Evolutionary conservation across 30 jellyfish, hydroid and myxozoan species (phyloP).

Genomic region (Pelagia noctiluca): DNA sequence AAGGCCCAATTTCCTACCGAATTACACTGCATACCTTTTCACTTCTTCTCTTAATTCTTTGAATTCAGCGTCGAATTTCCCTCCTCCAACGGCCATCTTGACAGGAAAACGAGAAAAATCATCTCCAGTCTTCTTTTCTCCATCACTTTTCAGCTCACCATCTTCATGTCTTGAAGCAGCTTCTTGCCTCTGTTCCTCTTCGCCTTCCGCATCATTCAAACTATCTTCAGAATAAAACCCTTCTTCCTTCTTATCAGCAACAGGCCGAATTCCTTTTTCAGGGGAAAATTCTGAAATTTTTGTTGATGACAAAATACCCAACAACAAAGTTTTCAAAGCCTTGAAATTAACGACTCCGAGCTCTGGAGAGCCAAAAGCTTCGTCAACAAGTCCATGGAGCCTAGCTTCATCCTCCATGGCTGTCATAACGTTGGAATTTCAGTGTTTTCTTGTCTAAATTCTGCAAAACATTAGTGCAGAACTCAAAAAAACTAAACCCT

Average conservation of each 20-base stretch:
- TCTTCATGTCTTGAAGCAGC: neutral
- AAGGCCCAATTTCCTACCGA: too few relatives aligned
- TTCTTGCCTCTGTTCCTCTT: neutral
- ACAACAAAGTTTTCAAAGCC: slow-evolving; percentile 61
- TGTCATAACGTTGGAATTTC: too few relatives aligned
- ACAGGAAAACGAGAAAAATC: neutral
- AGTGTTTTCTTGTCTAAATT: too few relatives aligned
- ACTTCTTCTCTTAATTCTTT: too few relatives aligned
- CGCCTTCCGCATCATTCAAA: neutral
- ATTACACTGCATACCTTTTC: too few relatives aligned
- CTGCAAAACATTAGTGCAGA: too few relatives aligned
- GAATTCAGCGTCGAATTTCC: too few relatives aligned
- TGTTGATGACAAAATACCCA: slow-evolving; percentile 52
- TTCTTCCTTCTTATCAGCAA: neutral
- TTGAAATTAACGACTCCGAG: slow-evolving; percentile 71
- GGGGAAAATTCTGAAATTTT: slow-evolving; percentile 6
- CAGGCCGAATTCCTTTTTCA: neutral
- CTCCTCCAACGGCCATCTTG: too few relatives aligned
- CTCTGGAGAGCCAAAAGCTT: slow-evolving; percentile 58
- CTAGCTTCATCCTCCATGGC: slow-evolving; percentile 16
- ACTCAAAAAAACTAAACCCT: too few relatives aligned
- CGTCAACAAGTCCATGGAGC: slow-evolving; percentile 28
- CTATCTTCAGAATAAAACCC: neutral
- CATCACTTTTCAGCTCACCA: neutral
- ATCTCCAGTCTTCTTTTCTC: neutral